Percentiles rank a stretch among this genome's conserved stretches.
Conservation (phyloP, 2,113 vertebrate species). For the Todiramphus chloris region DNA sequence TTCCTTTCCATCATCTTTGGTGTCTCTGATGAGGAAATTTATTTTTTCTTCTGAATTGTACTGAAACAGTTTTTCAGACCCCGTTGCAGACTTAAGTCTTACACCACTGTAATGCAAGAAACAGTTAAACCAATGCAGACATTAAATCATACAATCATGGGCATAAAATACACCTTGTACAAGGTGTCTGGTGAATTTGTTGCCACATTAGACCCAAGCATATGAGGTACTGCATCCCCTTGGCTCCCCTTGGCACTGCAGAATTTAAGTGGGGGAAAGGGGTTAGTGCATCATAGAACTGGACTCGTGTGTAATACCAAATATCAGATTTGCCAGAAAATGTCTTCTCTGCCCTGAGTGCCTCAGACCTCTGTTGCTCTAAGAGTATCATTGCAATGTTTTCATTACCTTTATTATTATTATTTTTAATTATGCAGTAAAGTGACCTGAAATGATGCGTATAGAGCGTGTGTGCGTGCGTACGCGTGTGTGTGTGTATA, state of each 20-base stretch:
- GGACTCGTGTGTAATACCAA: not conserved
- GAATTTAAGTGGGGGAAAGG: not conserved
- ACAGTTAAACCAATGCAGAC: slow-evolving; percentile 25
- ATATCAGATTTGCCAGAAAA: slow-evolving; percentile 50
- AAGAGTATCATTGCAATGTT: slow-evolving; percentile 65
- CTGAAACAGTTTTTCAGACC: not conserved
- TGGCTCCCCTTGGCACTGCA: slow-evolving; percentile 14
- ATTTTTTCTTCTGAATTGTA: not conserved
- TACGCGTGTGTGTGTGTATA: not conserved
- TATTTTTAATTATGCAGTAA: slow-evolving; percentile 75
- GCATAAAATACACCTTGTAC: slow-evolving; percentile 36
- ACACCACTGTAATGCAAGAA: slow-evolving; percentile 12
- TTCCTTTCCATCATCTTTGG: not conserved
- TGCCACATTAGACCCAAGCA: not conserved
- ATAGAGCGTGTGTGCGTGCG: not conserved
- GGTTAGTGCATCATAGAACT: not conserved
- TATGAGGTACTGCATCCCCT: not conserved
- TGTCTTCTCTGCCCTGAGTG: slow-evolving; percentile 73
- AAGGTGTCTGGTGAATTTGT: slow-evolving; percentile 40
- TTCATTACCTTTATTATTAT: slow-evolving; percentile 68
- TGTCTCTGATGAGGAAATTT: slow-evolving; percentile 1
- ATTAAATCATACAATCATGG: slow-evolving; percentile 48
- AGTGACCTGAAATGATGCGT: slow-evolving; percentile 63
- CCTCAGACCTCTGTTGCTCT: slow-evolving; percentile 76
- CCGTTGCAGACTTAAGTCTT: not conserved